A percentile compares a stretch with the other conserved stretches of the same genome.
Conservation (phyloP, 2,797 vertebrate genomes). For the Synaphobranchus kaupii region DNA sequence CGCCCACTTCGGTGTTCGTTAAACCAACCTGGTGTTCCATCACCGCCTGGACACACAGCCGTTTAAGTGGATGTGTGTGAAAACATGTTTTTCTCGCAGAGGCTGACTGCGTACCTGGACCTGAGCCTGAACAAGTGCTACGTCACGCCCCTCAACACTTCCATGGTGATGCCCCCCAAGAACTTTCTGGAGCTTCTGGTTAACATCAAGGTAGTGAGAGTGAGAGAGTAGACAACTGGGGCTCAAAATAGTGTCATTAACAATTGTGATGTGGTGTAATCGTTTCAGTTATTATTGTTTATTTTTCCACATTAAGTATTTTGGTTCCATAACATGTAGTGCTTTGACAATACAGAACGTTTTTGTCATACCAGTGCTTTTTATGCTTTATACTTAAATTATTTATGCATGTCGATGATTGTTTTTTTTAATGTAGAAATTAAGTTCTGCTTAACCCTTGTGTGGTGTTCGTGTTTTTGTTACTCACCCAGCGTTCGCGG, state of each 20-base stretch:
- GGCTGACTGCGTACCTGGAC: constrained; percentile 93
- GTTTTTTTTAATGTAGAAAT: neutral
- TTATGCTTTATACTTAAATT: neutral
- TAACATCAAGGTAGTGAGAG: constrained; percentile 84
- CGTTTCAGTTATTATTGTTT: neutral
- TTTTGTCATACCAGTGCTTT: neutral
- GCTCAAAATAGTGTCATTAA: neutral
- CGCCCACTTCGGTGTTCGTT: neutral
- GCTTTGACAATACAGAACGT: neutral
- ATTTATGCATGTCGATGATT: neutral
- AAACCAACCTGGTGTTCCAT: neutral
- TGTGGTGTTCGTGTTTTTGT: neutral
- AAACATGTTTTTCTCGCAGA: constrained; percentile 65
- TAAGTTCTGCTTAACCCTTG: neutral
- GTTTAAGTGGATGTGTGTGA: neutral
- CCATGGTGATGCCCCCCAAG: constrained; percentile 91
- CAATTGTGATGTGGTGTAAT: neutral
- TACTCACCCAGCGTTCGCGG: no score
- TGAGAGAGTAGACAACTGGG: neutral
- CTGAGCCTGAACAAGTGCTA: constrained; percentile 94
- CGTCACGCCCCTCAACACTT: constrained; percentile 93
- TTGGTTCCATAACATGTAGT: neutral
- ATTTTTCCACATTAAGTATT: neutral
- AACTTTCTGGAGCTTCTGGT: constrained; percentile 88
- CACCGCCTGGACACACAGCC: neutral